Evolutionary conservation across 1,140 invertebrate species (phyloP), one percentile per base, ranked within the genome.

Genomic region (Acromyrmex charruanus): DNA sequence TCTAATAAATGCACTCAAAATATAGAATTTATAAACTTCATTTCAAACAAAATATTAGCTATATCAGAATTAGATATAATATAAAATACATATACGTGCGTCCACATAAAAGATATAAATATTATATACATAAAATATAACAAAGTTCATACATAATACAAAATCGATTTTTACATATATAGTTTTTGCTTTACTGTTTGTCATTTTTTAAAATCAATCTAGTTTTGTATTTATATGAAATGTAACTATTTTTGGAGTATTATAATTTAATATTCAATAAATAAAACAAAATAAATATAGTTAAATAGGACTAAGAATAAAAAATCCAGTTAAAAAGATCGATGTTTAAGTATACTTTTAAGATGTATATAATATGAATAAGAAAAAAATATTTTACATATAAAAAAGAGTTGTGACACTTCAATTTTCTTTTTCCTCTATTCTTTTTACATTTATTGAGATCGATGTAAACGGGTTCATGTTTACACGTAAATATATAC

Each of bases 401-500:
- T 31, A 68, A 68, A 69, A 69, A 51, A 53, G 51, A 75, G 10
- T 25, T 31, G 14, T 14, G 7, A 25, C 31, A 75, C 35, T 77
- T 77, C 3, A 61, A 61, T 61, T 79, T 49, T 35, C 14, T 35
- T 16, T 12, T 74, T 55, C 5, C 12, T 79, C 16, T 65, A n/a
- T 65, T 74, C n/a, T 35, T 31, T 79, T 66, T 51, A 66, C 1
- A 77, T 44, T 77, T 79, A 79, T 66, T 79, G 44, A 79, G 61
- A 79, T 79, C 61, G 61, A 51, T 79, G 58, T 77, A 79, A 79
- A 79, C 25, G 18, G 3, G 2, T 21, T 31, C 18, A 5, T 31
- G 7, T 79, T 79, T 79, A 79, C 75, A 77, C 25, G n/a, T 77
- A n/a, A 65, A 59, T 75, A 65, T 77, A 31, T n/a, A 65, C 12